Percentiles rank a stretch among this genome's conserved stretches.
phyloP scores from a whole-genome alignment of 2,113 vertebrate genomes.

The Paradoxurus hermaphroditus region DNA sequence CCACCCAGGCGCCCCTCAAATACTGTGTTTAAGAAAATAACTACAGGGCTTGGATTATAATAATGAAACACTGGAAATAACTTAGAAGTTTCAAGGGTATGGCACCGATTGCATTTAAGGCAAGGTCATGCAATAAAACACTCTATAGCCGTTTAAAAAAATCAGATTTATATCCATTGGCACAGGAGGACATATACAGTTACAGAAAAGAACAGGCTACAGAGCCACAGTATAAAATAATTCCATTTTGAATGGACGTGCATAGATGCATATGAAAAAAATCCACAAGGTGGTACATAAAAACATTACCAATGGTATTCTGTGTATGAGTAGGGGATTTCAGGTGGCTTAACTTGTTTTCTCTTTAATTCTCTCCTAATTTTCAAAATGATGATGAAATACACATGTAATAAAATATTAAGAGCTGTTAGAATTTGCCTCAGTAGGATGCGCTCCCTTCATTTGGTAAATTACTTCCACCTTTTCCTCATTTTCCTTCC shows the following conservation, averaged over 20 bases:
- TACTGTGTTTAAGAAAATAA: background rate
- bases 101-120: background rate
- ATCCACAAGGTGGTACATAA: background rate
- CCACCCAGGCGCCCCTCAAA: too few relatives aligned
- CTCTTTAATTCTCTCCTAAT: background rate
- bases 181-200: background rate
- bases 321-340: background rate
- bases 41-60: background rate
- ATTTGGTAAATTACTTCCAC: background rate
- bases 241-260: background rate
- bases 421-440: background rate
- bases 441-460: background rate
- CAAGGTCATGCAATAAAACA: background rate
- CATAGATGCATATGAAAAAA: background rate
- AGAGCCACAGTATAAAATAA: background rate
- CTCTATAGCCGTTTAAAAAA: background rate
- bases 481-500: background rate
- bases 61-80: background rate
- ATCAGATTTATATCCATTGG: background rate
- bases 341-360: background rate
- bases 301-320: background rate
- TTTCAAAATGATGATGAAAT: background rate
- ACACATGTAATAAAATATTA: background rate
- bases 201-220: background rate
- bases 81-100: background rate